These are phyloP conservation scores for Peromyscus melanophrys DNA, from an alignment of 2,797 vertebrate genomes.

Conservation along the genomic window DNA sequence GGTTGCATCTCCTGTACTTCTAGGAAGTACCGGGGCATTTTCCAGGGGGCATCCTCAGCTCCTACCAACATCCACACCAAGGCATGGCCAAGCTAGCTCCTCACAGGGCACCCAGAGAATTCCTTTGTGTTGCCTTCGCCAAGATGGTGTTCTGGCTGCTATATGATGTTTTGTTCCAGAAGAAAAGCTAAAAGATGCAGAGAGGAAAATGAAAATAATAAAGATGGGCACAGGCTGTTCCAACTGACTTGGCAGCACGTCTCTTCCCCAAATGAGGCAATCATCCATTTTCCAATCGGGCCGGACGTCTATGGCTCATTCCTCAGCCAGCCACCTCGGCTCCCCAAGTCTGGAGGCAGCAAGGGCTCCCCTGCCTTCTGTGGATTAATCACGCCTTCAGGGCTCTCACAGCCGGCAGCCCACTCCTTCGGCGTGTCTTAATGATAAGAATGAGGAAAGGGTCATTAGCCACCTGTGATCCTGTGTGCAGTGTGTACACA, in stretches of 20 bases:
- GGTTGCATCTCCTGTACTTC: background rate
- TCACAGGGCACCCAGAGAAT: background rate
- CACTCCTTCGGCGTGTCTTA: conserved; percentile 63
- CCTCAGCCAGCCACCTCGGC: conserved; percentile 74
- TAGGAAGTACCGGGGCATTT: background rate
- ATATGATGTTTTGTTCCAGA: conserved; percentile 69
- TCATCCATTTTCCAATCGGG: conserved; percentile 72
- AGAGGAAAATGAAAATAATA: conserved; percentile 75
- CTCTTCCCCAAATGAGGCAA: conserved; percentile 77
- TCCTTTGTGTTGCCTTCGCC: conserved; percentile 62
- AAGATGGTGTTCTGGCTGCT: conserved; percentile 62
- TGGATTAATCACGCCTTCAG: conserved; percentile 78
- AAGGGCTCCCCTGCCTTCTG: conserved; percentile 56
- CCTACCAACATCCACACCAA: background rate
- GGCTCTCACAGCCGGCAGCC: conserved; percentile 70
- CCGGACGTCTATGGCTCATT: conserved; percentile 36
- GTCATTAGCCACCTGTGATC: conserved; percentile 79
- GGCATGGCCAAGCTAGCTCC: background rate
- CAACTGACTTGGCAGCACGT: conserved; percentile 74
- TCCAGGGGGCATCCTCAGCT: background rate
- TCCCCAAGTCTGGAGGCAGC: conserved; percentile 41
- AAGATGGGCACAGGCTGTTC: conserved; percentile 78
- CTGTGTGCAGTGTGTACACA: background rate
- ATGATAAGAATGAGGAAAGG: conserved; percentile 69
- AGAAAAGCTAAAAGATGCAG: conserved; percentile 78